These are phyloP conservation scores for Moxostoma hubbsi DNA, from an alignment of 2,797 vertebrate species.

Conservation along the genomic window DNA sequence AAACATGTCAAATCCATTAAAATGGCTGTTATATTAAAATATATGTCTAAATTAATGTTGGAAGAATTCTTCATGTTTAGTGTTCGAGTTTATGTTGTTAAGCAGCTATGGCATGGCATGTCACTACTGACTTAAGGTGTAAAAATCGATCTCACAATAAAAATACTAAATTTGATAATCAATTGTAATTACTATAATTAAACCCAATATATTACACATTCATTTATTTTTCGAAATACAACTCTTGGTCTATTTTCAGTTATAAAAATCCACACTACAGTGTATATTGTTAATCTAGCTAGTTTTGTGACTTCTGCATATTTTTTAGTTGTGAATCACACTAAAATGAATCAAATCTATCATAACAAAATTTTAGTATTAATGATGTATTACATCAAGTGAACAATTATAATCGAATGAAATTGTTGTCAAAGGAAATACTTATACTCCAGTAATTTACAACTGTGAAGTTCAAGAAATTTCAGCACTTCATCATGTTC, in stretches of 20 bases:
- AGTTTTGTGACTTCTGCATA: not conserved
- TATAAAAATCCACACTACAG: not conserved
- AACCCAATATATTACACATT: not conserved
- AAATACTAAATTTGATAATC: not conserved
- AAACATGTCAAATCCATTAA: constrained; percentile 9
- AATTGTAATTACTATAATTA: not conserved
- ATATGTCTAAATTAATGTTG: not conserved
- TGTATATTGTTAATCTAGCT: too few relatives aligned
- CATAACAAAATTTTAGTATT: not conserved
- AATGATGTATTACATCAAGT: not conserved
- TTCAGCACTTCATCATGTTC: not conserved
- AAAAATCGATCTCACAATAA: not conserved
- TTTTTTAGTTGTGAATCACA: not conserved
- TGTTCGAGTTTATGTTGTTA: not conserved
- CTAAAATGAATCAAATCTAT: not conserved
- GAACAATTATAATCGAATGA: not conserved
- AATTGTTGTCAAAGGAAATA: constrained; percentile 2
- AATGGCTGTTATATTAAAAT: not conserved
- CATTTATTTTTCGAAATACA: not conserved
- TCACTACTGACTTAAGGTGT: not conserved
- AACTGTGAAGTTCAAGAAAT: not conserved
- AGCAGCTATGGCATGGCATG: not conserved
- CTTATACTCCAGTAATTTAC: not conserved
- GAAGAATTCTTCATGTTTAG: not conserved
- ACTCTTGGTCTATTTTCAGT: not conserved